A percentile compares a stretch with the other conserved stretches of the same genome.
These are phyloP conservation scores for Erannis defoliaria DNA, from an alignment of 2,888 invertebrate species.

Conservation along the genomic window DNA sequence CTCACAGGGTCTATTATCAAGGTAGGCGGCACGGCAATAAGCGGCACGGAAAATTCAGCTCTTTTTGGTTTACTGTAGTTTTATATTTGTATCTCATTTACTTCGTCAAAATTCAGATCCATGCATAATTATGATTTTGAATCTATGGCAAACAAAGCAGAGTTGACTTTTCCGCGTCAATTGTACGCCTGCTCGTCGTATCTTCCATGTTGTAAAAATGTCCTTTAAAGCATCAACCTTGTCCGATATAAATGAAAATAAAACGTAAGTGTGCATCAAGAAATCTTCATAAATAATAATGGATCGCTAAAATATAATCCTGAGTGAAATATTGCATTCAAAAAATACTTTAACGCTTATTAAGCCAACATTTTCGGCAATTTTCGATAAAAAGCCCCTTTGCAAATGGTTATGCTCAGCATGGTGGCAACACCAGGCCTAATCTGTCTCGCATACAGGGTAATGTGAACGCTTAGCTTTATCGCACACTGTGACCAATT, in stretches of 20 bases:
- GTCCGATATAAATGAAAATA: background rate
- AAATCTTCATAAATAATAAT: conserved; percentile 16
- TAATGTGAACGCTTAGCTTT: conserved; percentile 45
- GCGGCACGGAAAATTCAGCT: too few relatives aligned
- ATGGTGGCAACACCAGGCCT: conserved; percentile 36
- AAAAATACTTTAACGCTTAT: conserved; percentile 34
- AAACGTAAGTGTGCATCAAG: background rate
- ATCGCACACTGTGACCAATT: conserved; percentile 27
- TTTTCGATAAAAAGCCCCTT: conserved; percentile 33
- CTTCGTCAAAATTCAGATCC: too few relatives aligned
- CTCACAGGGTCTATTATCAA: too few relatives aligned
- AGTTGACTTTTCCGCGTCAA: too few relatives aligned
- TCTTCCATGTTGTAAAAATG: too few relatives aligned
- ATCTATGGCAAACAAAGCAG: too few relatives aligned
- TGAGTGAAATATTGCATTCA: conserved; percentile 31
- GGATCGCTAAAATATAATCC: conserved; percentile 8
- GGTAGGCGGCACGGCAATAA: too few relatives aligned
- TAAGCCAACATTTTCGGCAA: conserved; percentile 26
- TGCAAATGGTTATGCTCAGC: conserved; percentile 36
- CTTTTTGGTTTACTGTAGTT: too few relatives aligned
- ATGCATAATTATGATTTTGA: too few relatives aligned
- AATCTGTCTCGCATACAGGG: conserved; percentile 41
- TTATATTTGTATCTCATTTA: too few relatives aligned
- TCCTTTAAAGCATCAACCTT: too few relatives aligned
- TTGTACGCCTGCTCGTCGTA: too few relatives aligned